Evolutionary conservation across 2,888 invertebrate genomes (phyloP), one percentile per base, ranked within the genome.

Genomic region (Apoda limacodes): DNA sequence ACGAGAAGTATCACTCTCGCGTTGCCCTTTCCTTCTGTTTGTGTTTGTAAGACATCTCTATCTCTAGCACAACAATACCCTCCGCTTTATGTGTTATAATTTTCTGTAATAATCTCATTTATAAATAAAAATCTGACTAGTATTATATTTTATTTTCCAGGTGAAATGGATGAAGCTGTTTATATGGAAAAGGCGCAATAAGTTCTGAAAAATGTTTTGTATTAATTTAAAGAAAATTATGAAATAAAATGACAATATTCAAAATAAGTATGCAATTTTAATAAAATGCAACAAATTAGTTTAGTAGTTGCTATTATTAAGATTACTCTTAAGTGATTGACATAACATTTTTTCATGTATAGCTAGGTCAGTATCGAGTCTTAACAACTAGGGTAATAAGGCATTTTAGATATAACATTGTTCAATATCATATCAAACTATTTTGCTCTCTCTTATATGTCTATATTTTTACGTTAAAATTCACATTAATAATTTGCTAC

Each of bases 201-300:
- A n/a, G n/a, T n/a, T n/a, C n/a, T n/a, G n/a, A n/a, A n/a, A n/a
- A n/a, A n/a, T n/a, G n/a, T n/a, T n/a, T n/a, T n/a, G n/a, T n/a
- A n/a, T n/a, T n/a, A n/a, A n/a, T n/a, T n/a, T n/a, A n/a, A n/a
- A n/a, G n/a, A n/a, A n/a, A n/a, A n/a, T n/a, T n/a, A n/a, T n/a
- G 14, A 34, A 39, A 57, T 46, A 53, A 52, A 61, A 64, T 58
- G 40, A 54, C 46, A 33, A 35, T 36, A 43, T 30, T 50, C 56
- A 72, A 78, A 76, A 76, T 78, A 78, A 60, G 76, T 78, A 80
- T 80, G 78, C 75, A 78, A 76, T 75, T 78, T 76, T 72, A 75
- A 75, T 76, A 67, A 80, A 78, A 78, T 80, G 80, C 78, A 80
- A 78, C 78, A 76, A 71, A 76, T 75, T 69, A 76, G 63, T 67